Base-by-base conservation (phyloP, 2,113 vertebrate genomes). In the Thunnus maccoyii region DNA sequence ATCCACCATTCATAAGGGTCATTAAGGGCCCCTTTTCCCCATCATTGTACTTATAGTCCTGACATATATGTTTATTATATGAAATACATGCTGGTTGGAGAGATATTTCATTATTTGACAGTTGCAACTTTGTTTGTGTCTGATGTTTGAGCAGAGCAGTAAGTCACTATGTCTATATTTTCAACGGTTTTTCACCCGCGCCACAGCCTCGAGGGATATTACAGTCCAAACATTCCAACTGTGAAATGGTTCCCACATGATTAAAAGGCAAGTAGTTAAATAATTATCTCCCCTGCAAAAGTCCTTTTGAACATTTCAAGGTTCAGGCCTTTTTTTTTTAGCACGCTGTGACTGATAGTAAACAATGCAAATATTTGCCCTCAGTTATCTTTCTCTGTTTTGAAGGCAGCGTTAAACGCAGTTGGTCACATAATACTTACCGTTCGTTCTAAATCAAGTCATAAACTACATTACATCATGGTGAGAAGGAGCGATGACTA, bases 161-260 rank as follows among this genome's bases (percentile, higher is more conserved):
- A 27, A 27, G 16, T 16, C 8, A 41, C 3, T 1, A 2, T 25
- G 36, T 67, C 18, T 4, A 18, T 30, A 15, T 27, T 44, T 55
- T 36, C 1, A 55, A 58, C 7, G 20, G 2, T 18, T 41, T 54
- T 30, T 13, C 4, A 8, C 4, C 7, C 8, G 3, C 2, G 15
- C 16, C 36, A 64, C n/a, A 25, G 55, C 51, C 63, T 69, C 0
- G 3, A 20, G 50, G 62, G 30, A 74, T 6, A 25, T 17, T 11
- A 15, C 4, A 30, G 44, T 15, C 63, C 20, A 56, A 44, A 62
- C 50, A 58, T 51, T 79, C 64, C 57, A 46, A 8, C 41, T 54
- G 51, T 51, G 27, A 69, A 74, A 62, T 57, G 13, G n/a, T 68
- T 56, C 75, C 41, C 60, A 72, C 63, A 47, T n/a, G 3, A 41